phyloP scores from a whole-genome alignment of 2,113 vertebrate species.

The Ondatra zibethicus region DNA sequence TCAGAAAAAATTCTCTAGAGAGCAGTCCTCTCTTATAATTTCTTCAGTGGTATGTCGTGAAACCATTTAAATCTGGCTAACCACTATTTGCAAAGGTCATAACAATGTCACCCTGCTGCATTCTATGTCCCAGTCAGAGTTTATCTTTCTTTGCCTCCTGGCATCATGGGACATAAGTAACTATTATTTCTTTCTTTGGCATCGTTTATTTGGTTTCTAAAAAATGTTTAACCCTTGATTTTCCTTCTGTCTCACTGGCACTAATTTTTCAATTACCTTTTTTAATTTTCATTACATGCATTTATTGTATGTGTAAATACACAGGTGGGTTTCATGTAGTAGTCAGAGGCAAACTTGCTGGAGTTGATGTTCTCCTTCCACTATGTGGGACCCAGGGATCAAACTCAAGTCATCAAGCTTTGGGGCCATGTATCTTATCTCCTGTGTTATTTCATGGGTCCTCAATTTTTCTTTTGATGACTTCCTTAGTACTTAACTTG shows the following conservation, averaged over 20 bases:
- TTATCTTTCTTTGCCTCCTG: neutral
- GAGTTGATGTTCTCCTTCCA: neutral
- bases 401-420: neutral
- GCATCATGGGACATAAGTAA: neutral
- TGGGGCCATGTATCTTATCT: neutral
- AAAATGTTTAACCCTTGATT: neutral
- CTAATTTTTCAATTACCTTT: constrained; percentile 7
- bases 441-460: neutral
- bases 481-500: neutral
- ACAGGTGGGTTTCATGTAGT: neutral
- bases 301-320: neutral
- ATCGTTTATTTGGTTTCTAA: neutral
- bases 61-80: neutral
- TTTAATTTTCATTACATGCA: too few relatives aligned
- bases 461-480: neutral
- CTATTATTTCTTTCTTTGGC: neutral
- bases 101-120: neutral
- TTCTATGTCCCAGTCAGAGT: neutral
- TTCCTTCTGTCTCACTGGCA: neutral
- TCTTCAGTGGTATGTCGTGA: neutral
- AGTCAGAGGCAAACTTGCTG: neutral
- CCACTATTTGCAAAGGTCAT: neutral
- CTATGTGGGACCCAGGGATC: neutral
- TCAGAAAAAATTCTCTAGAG: constrained; percentile 2
- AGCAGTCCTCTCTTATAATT: neutral